These are phyloP conservation scores for Thunnus thynnus DNA, from an alignment of 2,113 vertebrate species.

Conservation along the genomic window DNA sequence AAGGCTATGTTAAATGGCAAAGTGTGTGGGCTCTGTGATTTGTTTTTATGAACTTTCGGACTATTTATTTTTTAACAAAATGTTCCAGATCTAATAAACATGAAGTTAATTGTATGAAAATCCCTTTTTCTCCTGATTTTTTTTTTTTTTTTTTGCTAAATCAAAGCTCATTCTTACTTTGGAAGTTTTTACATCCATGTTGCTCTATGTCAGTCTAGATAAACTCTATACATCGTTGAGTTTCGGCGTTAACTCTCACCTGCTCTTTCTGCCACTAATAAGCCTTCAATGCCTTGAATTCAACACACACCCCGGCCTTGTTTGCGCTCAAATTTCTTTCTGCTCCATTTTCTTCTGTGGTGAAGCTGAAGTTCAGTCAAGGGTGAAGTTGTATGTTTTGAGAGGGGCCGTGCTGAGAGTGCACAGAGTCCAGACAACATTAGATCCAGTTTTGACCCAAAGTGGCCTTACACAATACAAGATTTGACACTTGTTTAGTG, in stretches of 20 bases:
- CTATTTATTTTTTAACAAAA: too few species aligned
- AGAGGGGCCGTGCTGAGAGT: conserved; percentile 2
- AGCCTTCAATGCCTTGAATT: not conserved
- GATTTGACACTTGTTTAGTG: conserved; percentile 18
- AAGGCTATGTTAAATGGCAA: too few species aligned
- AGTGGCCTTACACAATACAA: not conserved
- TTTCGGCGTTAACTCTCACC: not conserved
- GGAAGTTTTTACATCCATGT: too few species aligned
- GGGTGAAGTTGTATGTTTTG: conserved; percentile 27
- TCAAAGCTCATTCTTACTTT: not conserved
- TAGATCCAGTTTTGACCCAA: not conserved
- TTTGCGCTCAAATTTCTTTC: conserved; percentile 14
- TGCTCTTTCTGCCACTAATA: not conserved
- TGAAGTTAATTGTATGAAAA: too few species aligned
- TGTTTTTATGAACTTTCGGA: too few species aligned
- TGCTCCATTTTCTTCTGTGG: conserved; percentile 24
- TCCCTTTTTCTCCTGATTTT: too few species aligned
- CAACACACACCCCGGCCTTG: not conserved
- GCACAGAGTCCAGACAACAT: conserved; percentile 7
- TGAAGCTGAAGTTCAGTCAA: conserved; percentile 14
- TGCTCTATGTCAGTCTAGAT: not conserved
- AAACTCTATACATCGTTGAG: not conserved
- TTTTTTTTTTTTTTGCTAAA: not conserved
- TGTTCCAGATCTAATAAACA: too few species aligned
- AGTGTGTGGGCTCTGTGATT: too few species aligned